A percentile compares a stretch with the other conserved stretches of the same genome.
These are phyloP conservation scores for Melanocharis versteri DNA, from an alignment of 2,113 vertebrate genomes.

Conservation along the genomic window DNA sequence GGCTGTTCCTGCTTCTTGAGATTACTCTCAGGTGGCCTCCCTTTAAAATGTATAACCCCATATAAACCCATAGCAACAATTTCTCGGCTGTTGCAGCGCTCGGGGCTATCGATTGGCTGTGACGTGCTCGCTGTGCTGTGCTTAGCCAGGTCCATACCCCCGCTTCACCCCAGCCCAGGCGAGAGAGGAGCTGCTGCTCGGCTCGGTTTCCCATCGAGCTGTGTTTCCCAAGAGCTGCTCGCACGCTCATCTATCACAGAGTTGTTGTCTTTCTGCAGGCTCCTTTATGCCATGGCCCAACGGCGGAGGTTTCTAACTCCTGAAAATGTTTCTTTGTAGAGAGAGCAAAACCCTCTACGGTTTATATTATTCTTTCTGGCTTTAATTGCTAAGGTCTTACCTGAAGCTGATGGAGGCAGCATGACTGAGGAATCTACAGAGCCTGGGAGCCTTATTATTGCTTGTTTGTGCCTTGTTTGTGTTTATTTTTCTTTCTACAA, in stretches of 20 bases:
- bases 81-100: slow-evolving; percentile 14
- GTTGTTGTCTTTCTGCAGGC: not conserved
- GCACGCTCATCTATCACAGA: not conserved
- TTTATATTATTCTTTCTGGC: not conserved
- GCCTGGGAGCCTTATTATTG: not conserved
- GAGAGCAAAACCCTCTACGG: not conserved
- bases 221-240: not conserved
- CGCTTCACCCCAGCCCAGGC: not conserved
- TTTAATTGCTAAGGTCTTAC: not conserved
- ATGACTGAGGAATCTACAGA: not conserved
- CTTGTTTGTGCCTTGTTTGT: not conserved
- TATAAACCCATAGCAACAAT: slow-evolving; percentile 35
- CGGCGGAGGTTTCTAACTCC: not conserved
- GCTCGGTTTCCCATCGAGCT: not conserved
- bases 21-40: slow-evolving; percentile 10
- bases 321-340: not conserved
- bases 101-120: not conserved
- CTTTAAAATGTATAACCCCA: slow-evolving; percentile 17
- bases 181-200: not conserved
- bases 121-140: not conserved
- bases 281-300: not conserved
- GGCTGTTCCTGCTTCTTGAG: not conserved
- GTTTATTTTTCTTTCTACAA: not conserved
- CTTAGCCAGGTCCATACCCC: not conserved
- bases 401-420: not conserved